phyloP scores from a whole-genome alignment of 2,888 invertebrate species.

The Elegia similella region DNA sequence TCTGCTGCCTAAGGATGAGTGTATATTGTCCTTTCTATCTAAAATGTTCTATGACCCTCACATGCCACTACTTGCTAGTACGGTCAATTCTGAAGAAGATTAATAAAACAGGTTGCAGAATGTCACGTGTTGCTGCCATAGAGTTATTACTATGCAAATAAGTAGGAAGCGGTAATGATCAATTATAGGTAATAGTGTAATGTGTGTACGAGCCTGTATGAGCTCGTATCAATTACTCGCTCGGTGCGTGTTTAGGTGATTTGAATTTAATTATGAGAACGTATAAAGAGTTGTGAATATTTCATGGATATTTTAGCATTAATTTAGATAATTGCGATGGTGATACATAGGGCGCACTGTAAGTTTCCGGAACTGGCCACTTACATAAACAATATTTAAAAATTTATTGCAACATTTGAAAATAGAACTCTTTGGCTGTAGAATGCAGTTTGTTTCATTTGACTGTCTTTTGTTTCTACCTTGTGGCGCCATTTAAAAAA shows the following conservation, averaged over 20 bases:
- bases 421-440: too few species aligned
- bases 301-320: too few species aligned
- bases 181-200: conserved; percentile 8
- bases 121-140: conserved; percentile 30
- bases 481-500: too few species aligned
- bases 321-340: too few species aligned
- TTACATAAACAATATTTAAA: too few species aligned
- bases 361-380: too few species aligned
- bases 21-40: neutral
- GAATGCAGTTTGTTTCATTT: too few species aligned
- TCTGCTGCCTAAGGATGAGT: too few species aligned
- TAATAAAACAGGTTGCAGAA: conserved; percentile 31
- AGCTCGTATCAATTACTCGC: conserved; percentile 1
- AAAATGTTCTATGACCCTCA: conserved; percentile 1
- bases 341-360: too few species aligned
- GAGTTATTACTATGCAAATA: conserved; percentile 18
- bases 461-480: too few species aligned
- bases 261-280: conserved; percentile 17
- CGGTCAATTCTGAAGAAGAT: conserved; percentile 30
- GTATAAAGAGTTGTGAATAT: neutral
- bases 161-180: conserved; percentile 15
- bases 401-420: too few species aligned
- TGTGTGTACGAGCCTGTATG: neutral
- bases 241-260: conserved; percentile 2
- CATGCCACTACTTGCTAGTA: neutral